Percentiles rank a stretch among this genome's conserved stretches.
These are phyloP conservation scores for Quadriops clusia DNA, from an alignment of 2,888 invertebrate species.

Conservation along the genomic window DNA sequence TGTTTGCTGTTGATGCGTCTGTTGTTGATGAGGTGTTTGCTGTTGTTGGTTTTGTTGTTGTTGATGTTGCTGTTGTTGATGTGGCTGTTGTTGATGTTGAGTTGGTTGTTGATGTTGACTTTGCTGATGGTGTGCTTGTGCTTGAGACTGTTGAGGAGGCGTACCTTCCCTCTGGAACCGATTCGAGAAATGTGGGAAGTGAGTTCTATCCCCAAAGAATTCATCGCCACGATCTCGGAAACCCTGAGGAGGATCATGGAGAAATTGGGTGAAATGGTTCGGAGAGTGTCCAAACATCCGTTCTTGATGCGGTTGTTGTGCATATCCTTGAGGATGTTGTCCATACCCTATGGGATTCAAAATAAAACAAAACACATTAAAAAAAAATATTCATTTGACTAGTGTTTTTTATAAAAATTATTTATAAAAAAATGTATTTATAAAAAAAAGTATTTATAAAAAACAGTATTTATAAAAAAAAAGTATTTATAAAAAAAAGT, in stretches of 20 bases:
- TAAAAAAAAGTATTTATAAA: too few species aligned
- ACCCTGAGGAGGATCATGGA: too few species aligned
- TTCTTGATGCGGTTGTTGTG: constrained; percentile 24
- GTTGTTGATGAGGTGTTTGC: constrained; percentile 25
- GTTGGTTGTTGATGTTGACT: constrained; percentile 31
- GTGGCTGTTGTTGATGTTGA: constrained; percentile 19
- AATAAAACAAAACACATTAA: too few species aligned
- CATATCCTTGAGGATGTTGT: constrained; percentile 13
- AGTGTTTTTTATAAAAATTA: too few species aligned
- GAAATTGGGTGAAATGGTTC: constrained; percentile 37
- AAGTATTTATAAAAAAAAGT: too few species aligned
- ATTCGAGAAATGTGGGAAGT: neutral
- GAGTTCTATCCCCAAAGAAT: neutral
- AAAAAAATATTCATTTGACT: too few species aligned
- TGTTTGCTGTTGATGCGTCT: constrained; percentile 22
- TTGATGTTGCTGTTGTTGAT: constrained; percentile 24
- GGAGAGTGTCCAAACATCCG: constrained; percentile 29
- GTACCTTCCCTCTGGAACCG: constrained; percentile 26
- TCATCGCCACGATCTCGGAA: neutral
- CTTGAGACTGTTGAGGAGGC: too few species aligned
- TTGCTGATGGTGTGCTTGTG: too few species aligned
- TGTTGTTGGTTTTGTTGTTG: constrained; percentile 21
- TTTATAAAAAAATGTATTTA: too few species aligned
- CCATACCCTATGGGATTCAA: too few species aligned
- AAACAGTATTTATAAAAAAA: too few species aligned